These are phyloP conservation scores for Trigoniulus corallinus DNA, from an alignment of 1,140 invertebrate genomes.

Conservation along the genomic window DNA sequence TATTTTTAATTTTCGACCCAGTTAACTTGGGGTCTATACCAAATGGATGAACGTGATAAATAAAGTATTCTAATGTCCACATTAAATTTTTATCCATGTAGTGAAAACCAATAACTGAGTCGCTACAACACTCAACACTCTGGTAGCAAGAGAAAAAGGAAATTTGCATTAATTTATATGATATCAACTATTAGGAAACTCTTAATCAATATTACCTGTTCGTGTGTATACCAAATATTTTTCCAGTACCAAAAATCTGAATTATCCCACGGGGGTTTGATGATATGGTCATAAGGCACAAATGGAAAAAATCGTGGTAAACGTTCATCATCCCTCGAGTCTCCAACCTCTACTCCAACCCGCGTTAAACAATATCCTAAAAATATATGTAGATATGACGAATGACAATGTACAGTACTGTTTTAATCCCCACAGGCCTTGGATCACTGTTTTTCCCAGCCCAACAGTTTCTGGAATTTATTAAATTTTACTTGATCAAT, in stretches of 20 bases:
- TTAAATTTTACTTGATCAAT: no score
- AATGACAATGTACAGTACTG: no score
- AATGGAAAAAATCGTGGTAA: slow-evolving; percentile 87
- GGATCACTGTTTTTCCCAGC: no score
- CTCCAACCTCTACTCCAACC: slow-evolving; percentile 68
- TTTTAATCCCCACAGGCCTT: no score
- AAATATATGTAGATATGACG: no score
- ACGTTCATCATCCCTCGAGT: slow-evolving; percentile 64
- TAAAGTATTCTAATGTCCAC: slow-evolving; percentile 90
- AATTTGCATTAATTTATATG: neutral
- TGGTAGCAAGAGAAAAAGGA: slow-evolving; percentile 6
- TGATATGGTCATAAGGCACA: slow-evolving; percentile 74
- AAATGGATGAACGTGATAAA: slow-evolving; percentile 86
- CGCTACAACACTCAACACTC: slow-evolving; percentile 81
- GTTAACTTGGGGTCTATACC: slow-evolving; percentile 28
- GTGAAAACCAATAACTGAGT: slow-evolving; percentile 90
- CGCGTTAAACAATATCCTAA: slow-evolving; percentile 69
- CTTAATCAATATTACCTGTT: slow-evolving; percentile 41
- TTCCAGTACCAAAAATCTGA: slow-evolving; percentile 86
- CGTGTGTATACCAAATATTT: slow-evolving; percentile 76
- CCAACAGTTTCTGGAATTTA: no score
- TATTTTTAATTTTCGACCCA: neutral
- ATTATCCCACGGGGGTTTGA: slow-evolving; percentile 63
- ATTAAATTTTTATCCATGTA: slow-evolving; percentile 84
- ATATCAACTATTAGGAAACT: neutral